Evolutionary conservation across 2,888 invertebrate genomes (phyloP).

Genomic region (Terebella lapidaria): DNA sequence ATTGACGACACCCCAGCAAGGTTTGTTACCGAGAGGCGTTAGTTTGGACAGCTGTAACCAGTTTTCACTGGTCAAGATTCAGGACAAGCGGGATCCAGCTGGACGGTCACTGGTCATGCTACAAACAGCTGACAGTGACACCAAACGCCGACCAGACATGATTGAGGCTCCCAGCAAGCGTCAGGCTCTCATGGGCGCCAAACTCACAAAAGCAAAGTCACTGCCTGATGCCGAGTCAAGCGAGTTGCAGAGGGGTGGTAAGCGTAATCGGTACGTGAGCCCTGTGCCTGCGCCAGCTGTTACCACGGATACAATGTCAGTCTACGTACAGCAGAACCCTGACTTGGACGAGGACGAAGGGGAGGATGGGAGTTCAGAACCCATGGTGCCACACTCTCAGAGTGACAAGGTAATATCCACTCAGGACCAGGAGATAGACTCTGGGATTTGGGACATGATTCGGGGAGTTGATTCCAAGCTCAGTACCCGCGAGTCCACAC

Average conservation of each 20-base stretch:
- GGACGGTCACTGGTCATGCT: slow-evolving; percentile 18
- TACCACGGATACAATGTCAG: not conserved
- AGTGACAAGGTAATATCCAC: not conserved
- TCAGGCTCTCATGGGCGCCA: not conserved
- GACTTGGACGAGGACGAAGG: not conserved
- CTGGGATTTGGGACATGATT: not conserved
- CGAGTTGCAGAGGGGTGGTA: not conserved
- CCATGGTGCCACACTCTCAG: not conserved
- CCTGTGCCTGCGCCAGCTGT: not conserved
- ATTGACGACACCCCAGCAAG: not conserved
- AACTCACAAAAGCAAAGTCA: not conserved
- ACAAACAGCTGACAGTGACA: slow-evolving; percentile 12
- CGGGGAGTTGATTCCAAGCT: not conserved
- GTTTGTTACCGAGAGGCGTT: not conserved
- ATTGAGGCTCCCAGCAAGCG: not conserved
- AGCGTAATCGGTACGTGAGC: not conserved
- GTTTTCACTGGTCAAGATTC: slow-evolving; percentile 24
- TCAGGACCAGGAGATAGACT: not conserved
- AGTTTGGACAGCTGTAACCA: slow-evolving; percentile 18
- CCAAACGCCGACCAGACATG: not conserved
- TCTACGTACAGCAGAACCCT: not conserved
- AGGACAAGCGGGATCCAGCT: slow-evolving; percentile 19
- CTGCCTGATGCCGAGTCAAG: not conserved
- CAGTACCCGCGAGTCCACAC: not conserved
- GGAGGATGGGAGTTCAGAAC: not conserved